A percentile compares a stretch with the other conserved stretches of the same genome.
Conservation (phyloP, 2,797 vertebrate species). For the Botia almorhae region DNA sequence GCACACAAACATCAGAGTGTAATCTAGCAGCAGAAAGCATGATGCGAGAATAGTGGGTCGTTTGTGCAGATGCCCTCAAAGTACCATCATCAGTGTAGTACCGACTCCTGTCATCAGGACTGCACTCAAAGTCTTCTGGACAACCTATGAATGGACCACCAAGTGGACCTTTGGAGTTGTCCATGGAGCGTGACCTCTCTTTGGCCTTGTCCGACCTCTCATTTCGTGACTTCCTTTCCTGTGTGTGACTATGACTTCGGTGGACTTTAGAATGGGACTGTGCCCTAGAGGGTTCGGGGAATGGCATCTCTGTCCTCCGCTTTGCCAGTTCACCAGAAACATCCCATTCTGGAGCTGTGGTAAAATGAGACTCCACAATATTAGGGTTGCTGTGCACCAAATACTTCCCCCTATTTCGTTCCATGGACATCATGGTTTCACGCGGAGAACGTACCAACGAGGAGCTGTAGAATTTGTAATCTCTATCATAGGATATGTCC, state of each 20-base stretch:
- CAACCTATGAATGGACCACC: constrained; percentile 85
- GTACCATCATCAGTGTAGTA: constrained; percentile 93
- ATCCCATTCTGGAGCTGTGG: constrained; percentile 96
- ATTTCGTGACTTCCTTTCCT: constrained; percentile 93
- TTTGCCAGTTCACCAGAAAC: constrained; percentile 97
- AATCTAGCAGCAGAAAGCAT: constrained; percentile 83
- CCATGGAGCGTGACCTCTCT: constrained; percentile 97
- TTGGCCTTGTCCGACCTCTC: constrained; percentile 95
- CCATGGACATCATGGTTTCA: constrained; percentile 91
- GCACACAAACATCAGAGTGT: constrained; percentile 83
- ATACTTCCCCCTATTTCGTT: constrained; percentile 87
- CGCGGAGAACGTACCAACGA: constrained; percentile 88
- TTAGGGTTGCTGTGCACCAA: constrained; percentile 92
- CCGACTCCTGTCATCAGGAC: constrained; percentile 87
- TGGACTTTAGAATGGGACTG: constrained; percentile 97
- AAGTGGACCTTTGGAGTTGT: constrained; percentile 94
- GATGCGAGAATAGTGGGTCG: constrained; percentile 84
- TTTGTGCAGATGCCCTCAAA: constrained; percentile 84
- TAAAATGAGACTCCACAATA: constrained; percentile 89
- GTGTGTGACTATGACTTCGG: constrained; percentile 97
- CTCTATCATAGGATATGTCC: constrained; percentile 84
- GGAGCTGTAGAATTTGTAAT: constrained; percentile 91
- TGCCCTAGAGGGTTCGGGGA: constrained; percentile 94
- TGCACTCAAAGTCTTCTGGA: constrained; percentile 87
- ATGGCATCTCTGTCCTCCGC: constrained; percentile 97